These are phyloP conservation scores for Cheirogaleus major DNA, from an alignment of 2,797 vertebrate species.

Conservation along the genomic window DNA sequence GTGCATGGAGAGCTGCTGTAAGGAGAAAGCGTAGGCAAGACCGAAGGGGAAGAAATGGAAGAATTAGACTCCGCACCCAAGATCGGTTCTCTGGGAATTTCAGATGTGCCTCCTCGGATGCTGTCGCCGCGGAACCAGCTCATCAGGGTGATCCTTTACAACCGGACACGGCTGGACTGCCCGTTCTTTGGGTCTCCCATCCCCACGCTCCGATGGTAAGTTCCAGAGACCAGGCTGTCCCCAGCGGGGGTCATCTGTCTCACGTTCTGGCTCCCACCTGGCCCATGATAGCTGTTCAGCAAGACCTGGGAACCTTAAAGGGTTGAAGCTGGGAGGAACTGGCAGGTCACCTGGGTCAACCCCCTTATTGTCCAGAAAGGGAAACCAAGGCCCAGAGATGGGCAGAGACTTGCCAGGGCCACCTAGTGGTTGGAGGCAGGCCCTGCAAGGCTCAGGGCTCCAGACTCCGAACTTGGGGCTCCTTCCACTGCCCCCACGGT, in stretches of 20 bases:
- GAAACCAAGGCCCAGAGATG: neutral
- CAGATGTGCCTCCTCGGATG: constrained; percentile 94
- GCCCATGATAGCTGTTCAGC: neutral
- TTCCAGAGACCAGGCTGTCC: neutral
- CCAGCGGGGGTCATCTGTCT: neutral
- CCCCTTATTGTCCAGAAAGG: neutral
- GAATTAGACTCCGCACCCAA: neutral
- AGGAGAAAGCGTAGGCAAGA: neutral
- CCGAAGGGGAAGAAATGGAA: neutral
- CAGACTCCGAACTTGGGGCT: neutral
- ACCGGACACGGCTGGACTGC: constrained; percentile 93
- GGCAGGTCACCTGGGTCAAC: neutral
- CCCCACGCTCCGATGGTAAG: constrained; percentile 95
- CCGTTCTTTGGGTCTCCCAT: constrained; percentile 97
- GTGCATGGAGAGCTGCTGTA: neutral
- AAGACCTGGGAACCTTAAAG: neutral
- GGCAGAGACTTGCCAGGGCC: neutral
- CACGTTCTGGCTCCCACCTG: neutral
- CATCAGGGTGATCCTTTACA: constrained; percentile 95
- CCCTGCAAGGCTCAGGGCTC: neutral
- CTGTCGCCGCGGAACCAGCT: constrained; percentile 93
- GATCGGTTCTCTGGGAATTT: neutral
- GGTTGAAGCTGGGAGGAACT: neutral
- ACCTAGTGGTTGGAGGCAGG: neutral
- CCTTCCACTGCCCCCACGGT: neutral